Evolutionary conservation across 2,113 vertebrate genomes (phyloP), one percentile per base, ranked within the genome.

Genomic region (Cryptotis parvus): DNA sequence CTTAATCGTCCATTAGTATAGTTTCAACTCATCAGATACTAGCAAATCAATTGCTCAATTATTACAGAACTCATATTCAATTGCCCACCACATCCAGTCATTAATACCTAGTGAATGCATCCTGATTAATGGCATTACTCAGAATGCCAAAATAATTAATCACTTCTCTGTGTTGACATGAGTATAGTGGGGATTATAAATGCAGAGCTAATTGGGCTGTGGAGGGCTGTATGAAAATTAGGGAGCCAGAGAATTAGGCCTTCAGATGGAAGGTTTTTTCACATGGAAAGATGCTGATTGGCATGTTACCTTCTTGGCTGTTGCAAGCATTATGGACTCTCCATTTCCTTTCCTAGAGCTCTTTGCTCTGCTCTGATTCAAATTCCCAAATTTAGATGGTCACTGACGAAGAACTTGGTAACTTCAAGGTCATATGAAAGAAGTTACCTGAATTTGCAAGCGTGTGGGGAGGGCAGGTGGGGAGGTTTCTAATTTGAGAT

Each of bases 101-200:
- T 90, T 89, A 92, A 81, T 77, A 87, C 3, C 14, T 73, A 78
- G 1, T 87, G 79, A 94, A 93, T 84, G 90, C 37, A 20, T 91
- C 86, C 89, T 92, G 93, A 96, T 90, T 90, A 88, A 90, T 68
- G 86, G 76, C 65, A 78, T 87, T 52, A 61, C 33, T 31, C 8
- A 20, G 68, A 80, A 93, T 41, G 90, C 75, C 90, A 89, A 94
- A 95, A 79, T 93, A 90, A 89, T 84, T 86, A 33, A 92, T 94
- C 86, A 63, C 35, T 27, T 58, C 58, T 92, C 74, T 35, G 49
- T 37, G 49, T 16, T 49, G 82, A 58, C 18, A 35, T 16, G 76
- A 84, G 70, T 61, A 11, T 49, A 76, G 35, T 1, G 87, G 74
- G 70, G 63, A 87, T n/a, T 63, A 61, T 61, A 66, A 89, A 93